Evolutionary conservation across 2,113 vertebrate species (phyloP), one percentile per base, ranked within the genome.

Genomic region (Pelvicachromis taeniatus): DNA sequence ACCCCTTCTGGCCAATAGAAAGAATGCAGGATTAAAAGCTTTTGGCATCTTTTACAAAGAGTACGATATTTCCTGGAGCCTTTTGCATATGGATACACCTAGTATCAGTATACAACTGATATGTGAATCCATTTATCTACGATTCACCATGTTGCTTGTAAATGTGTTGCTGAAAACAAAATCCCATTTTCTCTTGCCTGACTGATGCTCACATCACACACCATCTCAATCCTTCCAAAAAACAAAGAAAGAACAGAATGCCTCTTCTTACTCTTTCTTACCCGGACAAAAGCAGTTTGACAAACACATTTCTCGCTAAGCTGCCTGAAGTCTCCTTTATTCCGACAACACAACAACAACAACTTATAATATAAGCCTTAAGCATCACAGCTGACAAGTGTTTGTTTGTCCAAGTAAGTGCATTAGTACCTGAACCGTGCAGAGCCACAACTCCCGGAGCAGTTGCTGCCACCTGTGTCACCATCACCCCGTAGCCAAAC

Each of bases 391-490:
- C 50, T 53, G 73, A 7, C 17, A 13, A 52, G 42, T 53, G 31
- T 80, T 56, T 78, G 81, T 90, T 77, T 73, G 50, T 79, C 19
- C 8, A 7, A 29, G 45, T 29, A 5, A 86, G 35, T n/a, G 65
- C 33, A 78, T 78, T n/a, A 23, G 86, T 95, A 98, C 99, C 98
- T 94, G 98, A 99, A 91, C 79, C 95, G 77, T 90, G 96, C 5
- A 99, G 88, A 56, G 98, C 97, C 84, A 91, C 83, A 78, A 96
- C 95, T 21, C 97, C 99, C 16, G 95, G 93, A 78, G 97, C 96
- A 40, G 97, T 98, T 9, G 97, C 95, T 63, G 98, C 97, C 73
- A 99, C 93, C 92, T 98, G 98, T 16, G 97, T 96, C 89, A 98
- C 92, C 95, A 99, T 97, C 86, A 97, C 96, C 54, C 96, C 97